Percentiles rank a stretch among this genome's conserved stretches.
Evolutionary conservation across 1,140 invertebrate species (phyloP).

Genomic region (Helicoverpa armigera): DNA sequence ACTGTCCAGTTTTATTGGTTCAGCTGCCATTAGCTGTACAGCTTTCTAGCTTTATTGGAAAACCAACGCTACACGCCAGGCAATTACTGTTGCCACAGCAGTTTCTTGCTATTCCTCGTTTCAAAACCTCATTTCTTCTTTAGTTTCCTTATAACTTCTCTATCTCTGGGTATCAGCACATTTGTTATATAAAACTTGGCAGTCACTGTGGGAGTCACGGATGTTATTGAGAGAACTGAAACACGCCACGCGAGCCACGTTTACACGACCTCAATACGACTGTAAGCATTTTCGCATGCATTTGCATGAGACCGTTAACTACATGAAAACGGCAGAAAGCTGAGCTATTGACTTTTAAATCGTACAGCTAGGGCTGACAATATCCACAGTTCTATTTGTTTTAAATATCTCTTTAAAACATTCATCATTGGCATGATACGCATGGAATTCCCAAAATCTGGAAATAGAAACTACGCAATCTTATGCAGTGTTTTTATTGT

Average conservation of each 20-base stretch:
- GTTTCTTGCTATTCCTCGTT: no score
- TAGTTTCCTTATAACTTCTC: background rate
- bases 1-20: constrained; percentile 12
- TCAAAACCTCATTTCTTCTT: no score
- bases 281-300: constrained; percentile 48
- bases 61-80: background rate
- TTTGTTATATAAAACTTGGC: background rate
- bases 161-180: background rate
- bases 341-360: constrained; percentile 48
- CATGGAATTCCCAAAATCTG: background rate
- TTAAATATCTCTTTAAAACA: background rate
- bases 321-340: constrained; percentile 48
- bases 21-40: background rate
- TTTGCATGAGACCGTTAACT: constrained; percentile 48
- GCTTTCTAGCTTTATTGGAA: background rate
- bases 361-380: constrained; percentile 22
- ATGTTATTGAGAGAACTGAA: constrained; percentile 41
- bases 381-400: constrained; percentile 4
- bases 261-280: constrained; percentile 46
- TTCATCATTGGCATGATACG: background rate
- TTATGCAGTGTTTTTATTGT: background rate
- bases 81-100: background rate
- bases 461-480: background rate
- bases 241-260: constrained; percentile 16
- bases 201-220: background rate